Percentiles rank a stretch among this genome's conserved stretches.
Evolutionary conservation across 2,797 vertebrate species (phyloP).

Genomic region (Amblyopsis hoosieri): DNA sequence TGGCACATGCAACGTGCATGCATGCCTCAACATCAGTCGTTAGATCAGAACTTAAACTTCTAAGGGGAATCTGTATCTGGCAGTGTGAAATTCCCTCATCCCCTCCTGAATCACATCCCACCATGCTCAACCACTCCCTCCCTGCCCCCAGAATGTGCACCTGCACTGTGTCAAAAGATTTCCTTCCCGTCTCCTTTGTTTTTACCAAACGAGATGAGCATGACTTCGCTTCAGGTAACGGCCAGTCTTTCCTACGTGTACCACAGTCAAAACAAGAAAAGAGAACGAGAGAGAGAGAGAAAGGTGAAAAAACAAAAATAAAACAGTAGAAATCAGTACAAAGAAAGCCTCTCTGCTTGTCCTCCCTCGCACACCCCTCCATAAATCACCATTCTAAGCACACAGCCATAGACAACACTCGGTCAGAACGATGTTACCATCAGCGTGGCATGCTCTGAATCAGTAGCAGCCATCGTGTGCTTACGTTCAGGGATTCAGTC

Average conservation of each 20-base stretch:
- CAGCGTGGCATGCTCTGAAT: too few species aligned
- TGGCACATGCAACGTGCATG: background rate
- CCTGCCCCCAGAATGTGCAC: slow-evolving; percentile 47
- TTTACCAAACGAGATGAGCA: slow-evolving; percentile 37
- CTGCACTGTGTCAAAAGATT: slow-evolving; percentile 53
- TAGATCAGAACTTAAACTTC: slow-evolving; percentile 41
- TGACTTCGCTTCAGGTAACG: slow-evolving; percentile 53
- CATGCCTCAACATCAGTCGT: slow-evolving; percentile 23
- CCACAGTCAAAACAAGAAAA: slow-evolving; percentile 37
- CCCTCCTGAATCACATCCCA: slow-evolving; percentile 43
- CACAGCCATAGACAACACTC: too few species aligned
- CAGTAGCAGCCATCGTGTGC: too few species aligned
- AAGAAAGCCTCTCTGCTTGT: slow-evolving; percentile 18
- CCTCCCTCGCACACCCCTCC: background rate
- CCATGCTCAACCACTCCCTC: slow-evolving; percentile 33
- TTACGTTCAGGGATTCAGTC: too few species aligned
- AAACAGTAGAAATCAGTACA: slow-evolving; percentile 48
- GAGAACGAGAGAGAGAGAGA: background rate
- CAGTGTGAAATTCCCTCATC: slow-evolving; percentile 48
- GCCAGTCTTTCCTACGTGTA: slow-evolving; percentile 42
- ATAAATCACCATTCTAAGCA: background rate
- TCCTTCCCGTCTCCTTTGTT: slow-evolving; percentile 40
- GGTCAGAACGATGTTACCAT: too few species aligned
- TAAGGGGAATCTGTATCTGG: slow-evolving; percentile 13
- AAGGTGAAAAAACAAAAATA: slow-evolving; percentile 29